Base-by-base conservation (phyloP, 1,140 invertebrate genomes). In the Temnothorax longispinosus region DNA sequence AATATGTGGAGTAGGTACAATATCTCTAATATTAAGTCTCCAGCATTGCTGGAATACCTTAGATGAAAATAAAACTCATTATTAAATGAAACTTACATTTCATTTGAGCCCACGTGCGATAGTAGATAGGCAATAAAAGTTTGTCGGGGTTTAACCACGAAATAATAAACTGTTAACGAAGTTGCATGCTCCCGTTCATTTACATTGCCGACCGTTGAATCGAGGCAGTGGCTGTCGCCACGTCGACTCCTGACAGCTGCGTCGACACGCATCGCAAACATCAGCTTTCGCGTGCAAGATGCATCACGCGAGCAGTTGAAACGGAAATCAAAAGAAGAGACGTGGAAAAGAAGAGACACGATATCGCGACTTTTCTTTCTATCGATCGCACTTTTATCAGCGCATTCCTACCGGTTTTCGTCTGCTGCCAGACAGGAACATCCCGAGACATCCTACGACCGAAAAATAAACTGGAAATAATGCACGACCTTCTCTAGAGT, bases 261-360 rank as follows among this genome's bases (percentile, higher is more conserved):
- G 88, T 85, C 75, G 88, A 89, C 87, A 75, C 64, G 47, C 71
- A 50, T 54, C 27, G 64, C 80, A 78, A 78, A 88, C 88, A 89
- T 54, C 44, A 27, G 50, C 52, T 75, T 88, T 86, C 47, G 32
- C 65, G 44, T 60, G 60, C 21, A 47, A 85, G 32, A 56, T 27
- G 52, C 56, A 60, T 2, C 75, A 38, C 64, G 76, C 74, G 47
- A 38, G 44, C 27, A 52, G n/a, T 50, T 27, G 21, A 7, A 41
- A 32, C 7, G 15, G 32, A 3, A 60, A n/a, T 13, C 74, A 47
- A 62, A 58, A 82, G 35, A 52, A 87, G 38, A 62, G 27, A 60
- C 44, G 0, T 27, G 8, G 74, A 56, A 74, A 44, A 72, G 27
- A 27, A 27, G 27, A 27, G 27, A 27, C 18, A 10, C 81, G 15